Percentiles rank a stretch among this genome's conserved stretches.
Conservation (phyloP, 2,797 vertebrate genomes). For the Sphaeramia orbicularis region DNA sequence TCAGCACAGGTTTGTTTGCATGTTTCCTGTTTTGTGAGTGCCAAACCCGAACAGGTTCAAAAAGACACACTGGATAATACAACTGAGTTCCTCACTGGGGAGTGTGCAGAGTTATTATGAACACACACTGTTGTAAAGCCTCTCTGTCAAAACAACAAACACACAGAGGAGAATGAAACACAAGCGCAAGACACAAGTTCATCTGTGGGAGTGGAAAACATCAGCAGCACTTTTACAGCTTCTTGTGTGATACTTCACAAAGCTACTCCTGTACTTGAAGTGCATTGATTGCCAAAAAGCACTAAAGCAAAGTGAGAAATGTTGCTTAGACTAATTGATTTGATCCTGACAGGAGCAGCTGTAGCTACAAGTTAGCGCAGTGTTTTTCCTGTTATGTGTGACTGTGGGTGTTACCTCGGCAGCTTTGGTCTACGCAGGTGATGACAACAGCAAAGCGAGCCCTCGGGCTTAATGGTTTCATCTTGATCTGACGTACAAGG, state of each 20-base stretch:
- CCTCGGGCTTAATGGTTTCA: constrained; percentile 16
- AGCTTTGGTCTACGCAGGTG: constrained; percentile 37
- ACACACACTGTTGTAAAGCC: constrained; percentile 32
- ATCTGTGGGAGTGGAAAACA: constrained; percentile 15
- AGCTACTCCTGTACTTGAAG: neutral
- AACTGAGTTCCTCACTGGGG: constrained; percentile 62
- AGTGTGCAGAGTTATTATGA: constrained; percentile 43
- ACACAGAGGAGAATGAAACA: too few relatives aligned
- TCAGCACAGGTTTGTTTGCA: constrained; percentile 47
- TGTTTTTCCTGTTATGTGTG: constrained; percentile 35
- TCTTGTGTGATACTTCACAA: constrained; percentile 25
- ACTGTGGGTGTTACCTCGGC: constrained; percentile 44
- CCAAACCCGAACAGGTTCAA: constrained; percentile 64
- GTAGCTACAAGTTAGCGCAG: constrained; percentile 14
- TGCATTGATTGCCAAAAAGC: constrained; percentile 1
- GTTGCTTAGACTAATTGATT: constrained; percentile 29
- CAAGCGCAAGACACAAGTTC: neutral
- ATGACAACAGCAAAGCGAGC: constrained; percentile 28
- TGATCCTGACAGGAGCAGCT: constrained; percentile 32
- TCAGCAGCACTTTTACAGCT: constrained; percentile 35
- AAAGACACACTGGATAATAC: constrained; percentile 14
- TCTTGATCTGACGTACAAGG: neutral
- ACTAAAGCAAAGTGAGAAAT: constrained; percentile 34
- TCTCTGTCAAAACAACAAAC: constrained; percentile 27
- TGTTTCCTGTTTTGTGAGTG: constrained; percentile 47